These are phyloP conservation scores for Dromaius novaehollandiae DNA, from an alignment of 2,113 vertebrate genomes.

Conservation along the genomic window DNA sequence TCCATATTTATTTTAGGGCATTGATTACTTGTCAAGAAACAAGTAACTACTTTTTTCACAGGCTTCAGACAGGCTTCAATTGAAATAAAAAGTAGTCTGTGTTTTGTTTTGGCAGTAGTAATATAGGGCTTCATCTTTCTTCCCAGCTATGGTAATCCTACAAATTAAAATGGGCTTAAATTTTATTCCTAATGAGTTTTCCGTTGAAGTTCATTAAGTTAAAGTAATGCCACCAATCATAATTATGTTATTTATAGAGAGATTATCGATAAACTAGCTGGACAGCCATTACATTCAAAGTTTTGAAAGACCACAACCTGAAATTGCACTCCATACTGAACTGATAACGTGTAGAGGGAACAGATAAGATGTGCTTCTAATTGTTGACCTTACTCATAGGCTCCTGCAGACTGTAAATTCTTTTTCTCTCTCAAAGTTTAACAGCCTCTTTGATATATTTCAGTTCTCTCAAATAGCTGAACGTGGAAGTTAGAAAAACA, in stretches of 20 bases:
- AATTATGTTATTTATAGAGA: not conserved
- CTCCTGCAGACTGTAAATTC: not conserved
- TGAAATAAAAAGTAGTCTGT: not conserved
- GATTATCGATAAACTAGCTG: not conserved
- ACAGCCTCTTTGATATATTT: not conserved
- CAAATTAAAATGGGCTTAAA: not conserved
- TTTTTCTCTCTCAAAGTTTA: not conserved
- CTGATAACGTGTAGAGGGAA: not conserved
- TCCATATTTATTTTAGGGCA: not conserved
- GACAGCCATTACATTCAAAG: not conserved
- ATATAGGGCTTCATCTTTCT: not conserved
- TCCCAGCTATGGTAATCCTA: not conserved
- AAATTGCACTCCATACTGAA: not conserved
- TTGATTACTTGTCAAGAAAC: not conserved
- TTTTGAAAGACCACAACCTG: not conserved
- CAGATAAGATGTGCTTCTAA: not conserved
- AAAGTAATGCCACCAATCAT: not conserved
- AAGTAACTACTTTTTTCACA: not conserved
- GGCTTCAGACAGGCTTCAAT: not conserved
- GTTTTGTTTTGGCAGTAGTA: not conserved
- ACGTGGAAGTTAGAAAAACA: not conserved
- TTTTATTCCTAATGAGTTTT: not conserved
- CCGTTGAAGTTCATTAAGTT: not conserved
- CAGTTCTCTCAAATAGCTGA: not conserved
- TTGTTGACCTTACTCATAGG: not conserved